These are phyloP conservation scores for Austrofundulus limnaeus DNA, from an alignment of 2,113 vertebrate species.

Conservation along the genomic window DNA sequence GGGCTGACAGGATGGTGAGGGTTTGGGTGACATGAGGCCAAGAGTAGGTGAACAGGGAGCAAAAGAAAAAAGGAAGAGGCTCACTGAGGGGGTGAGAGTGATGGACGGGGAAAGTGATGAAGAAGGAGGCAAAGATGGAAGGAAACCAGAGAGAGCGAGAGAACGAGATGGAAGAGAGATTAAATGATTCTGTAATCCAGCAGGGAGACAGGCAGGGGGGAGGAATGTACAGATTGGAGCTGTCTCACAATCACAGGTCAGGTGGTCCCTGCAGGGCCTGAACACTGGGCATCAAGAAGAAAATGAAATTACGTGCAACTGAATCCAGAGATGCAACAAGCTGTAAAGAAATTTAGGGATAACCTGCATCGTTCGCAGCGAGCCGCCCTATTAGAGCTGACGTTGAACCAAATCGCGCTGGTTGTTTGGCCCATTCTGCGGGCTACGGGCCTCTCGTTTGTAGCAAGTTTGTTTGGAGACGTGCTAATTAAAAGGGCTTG, in stretches of 20 bases:
- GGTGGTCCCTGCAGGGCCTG: too few species aligned
- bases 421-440: conserved; percentile 47
- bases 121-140: conserved; percentile 41
- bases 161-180: conserved; percentile 35
- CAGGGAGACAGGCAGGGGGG: conserved; percentile 43
- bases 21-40: conserved; percentile 41
- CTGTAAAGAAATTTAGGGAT: conserved; percentile 37
- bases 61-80: conserved; percentile 35
- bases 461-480: conserved; percentile 52
- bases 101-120: conserved; percentile 51
- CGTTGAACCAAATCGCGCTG: conserved; percentile 30
- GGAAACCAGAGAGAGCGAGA: conserved; percentile 21
- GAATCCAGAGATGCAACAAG: conserved; percentile 26
- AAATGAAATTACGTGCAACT: conserved; percentile 30
- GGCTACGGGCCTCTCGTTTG: conserved; percentile 42
- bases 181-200: conserved; percentile 70
- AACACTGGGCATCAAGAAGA: conserved; percentile 22
- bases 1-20: neutral
- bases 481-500: conserved; percentile 43
- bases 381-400: conserved; percentile 20
- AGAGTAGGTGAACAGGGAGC: conserved; percentile 29
- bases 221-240: conserved; percentile 57
- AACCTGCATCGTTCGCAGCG: conserved; percentile 18
- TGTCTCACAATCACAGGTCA: neutral
- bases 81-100: conserved; percentile 42